Evolutionary conservation across 2,113 vertebrate genomes (phyloP).

Genomic region (Hemichromis elongatus): DNA sequence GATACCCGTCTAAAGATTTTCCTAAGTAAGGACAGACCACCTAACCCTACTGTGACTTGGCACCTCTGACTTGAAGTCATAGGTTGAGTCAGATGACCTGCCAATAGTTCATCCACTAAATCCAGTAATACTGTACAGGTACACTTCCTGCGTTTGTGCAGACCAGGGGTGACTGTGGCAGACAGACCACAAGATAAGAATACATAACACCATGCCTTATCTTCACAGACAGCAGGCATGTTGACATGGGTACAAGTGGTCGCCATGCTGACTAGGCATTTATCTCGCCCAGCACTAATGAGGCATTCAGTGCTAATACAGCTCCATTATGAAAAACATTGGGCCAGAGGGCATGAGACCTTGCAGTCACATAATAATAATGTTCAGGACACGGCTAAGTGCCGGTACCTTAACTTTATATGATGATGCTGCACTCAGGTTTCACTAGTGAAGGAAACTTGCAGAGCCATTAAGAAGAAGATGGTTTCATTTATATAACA

Average conservation of each 20-base stretch:
- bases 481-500: not conserved
- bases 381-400: not conserved
- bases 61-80: not conserved
- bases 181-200: slow-evolving; percentile 52
- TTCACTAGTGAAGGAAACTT: not conserved
- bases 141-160: slow-evolving; percentile 12
- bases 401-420: not conserved
- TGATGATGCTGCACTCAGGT: not conserved
- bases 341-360: not conserved
- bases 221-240: slow-evolving; percentile 55
- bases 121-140: not conserved
- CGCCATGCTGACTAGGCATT: slow-evolving; percentile 60
- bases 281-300: slow-evolving; percentile 70
- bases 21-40: not conserved
- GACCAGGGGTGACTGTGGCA: not conserved
- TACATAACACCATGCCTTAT: slow-evolving; percentile 58
- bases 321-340: slow-evolving; percentile 14
- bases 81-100: not conserved
- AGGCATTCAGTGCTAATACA: slow-evolving; percentile 58
- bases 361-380: not conserved
- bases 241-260: slow-evolving; percentile 54
- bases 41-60: not conserved
- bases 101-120: not conserved
- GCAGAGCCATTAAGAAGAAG: not conserved
- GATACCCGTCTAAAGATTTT: not conserved